Percentiles rank a stretch among this genome's conserved stretches.
Conservation (phyloP, 2,797 vertebrate genomes). For the Margarornis squamiger region DNA sequence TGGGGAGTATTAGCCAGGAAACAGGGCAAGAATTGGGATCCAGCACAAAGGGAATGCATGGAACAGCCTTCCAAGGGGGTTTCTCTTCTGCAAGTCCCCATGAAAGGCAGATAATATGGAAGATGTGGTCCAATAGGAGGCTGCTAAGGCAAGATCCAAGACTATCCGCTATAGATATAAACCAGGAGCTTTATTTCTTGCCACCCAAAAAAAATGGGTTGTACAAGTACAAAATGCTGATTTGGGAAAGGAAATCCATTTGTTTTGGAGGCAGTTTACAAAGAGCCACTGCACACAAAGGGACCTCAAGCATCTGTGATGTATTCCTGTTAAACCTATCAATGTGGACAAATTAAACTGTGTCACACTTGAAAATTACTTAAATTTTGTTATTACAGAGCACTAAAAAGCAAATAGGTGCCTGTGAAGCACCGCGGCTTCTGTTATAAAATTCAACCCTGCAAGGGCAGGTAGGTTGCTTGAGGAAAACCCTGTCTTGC, state of each 20-base stretch:
- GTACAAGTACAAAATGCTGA: background rate
- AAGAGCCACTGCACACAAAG: background rate
- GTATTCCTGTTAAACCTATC: background rate
- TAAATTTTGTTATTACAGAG: background rate
- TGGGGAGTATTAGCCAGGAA: background rate
- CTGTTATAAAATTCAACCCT: background rate
- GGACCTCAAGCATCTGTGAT: background rate
- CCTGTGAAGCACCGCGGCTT: background rate
- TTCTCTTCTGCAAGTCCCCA: background rate
- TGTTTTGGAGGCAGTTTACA: background rate
- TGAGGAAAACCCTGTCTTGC: background rate
- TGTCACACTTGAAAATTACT: background rate
- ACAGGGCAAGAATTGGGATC: background rate
- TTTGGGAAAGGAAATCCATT: background rate
- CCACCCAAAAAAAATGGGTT: background rate
- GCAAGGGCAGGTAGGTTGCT: accelerated
- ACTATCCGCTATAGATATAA: background rate
- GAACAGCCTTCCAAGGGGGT: background rate
- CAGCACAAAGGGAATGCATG: background rate
- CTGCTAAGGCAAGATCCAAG: background rate
- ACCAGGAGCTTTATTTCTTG: background rate
- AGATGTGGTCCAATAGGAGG: background rate
- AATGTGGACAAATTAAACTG: background rate
- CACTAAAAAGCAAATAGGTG: background rate
- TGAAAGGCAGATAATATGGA: background rate